phyloP scores from a whole-genome alignment of 2,797 vertebrate genomes.

The Chaetodon trifasciatus region DNA sequence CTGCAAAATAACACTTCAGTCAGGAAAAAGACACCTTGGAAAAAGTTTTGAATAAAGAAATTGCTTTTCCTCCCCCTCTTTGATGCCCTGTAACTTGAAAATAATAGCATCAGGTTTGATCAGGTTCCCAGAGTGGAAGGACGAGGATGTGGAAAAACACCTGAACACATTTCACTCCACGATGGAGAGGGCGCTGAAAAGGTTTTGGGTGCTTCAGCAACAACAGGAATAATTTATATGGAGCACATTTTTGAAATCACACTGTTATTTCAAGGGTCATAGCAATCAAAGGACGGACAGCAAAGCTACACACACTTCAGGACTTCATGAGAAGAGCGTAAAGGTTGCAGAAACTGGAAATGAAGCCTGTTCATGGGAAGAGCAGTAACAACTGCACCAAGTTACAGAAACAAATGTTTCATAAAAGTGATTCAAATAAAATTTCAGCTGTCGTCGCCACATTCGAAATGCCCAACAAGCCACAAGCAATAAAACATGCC shows the following conservation, averaged over 20 bases:
- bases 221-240: background rate
- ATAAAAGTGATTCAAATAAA: no score
- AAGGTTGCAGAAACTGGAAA: background rate
- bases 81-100: slow-evolving; percentile 3
- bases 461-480: no score
- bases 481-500: no score
- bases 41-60: background rate
- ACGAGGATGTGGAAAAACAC: background rate
- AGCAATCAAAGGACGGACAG: no score
- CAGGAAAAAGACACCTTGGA: slow-evolving; percentile 9
- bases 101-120: background rate
- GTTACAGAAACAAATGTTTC: no score
- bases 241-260: background rate
- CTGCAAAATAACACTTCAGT: slow-evolving; percentile 25
- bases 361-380: background rate
- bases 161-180: background rate
- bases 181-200: background rate
- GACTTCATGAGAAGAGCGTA: no score
- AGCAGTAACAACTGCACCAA: background rate
- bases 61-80: background rate
- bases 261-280: background rate
- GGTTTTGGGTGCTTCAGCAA: background rate
- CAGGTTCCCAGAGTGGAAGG: background rate
- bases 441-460: no score
- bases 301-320: background rate